Base-by-base conservation (phyloP, 2,797 vertebrate species). In the Melanotaenia boesemani region DNA sequence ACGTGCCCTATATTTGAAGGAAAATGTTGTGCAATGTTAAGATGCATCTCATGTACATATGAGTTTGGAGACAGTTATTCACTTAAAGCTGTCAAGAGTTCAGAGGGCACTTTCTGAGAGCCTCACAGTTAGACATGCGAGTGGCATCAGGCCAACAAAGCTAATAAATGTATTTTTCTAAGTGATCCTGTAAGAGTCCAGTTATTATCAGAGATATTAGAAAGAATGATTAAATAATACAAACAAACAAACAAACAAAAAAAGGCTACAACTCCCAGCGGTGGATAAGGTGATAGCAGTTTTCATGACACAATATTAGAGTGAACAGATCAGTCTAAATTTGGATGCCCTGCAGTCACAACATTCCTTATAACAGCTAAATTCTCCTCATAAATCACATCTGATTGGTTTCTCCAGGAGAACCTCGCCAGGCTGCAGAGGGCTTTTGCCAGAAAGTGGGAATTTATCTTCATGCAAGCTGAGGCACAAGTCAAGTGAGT, bases 381-480 rank as follows among this genome's bases (percentile, higher is more conserved):
- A 1, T 39, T 22, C n/a, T 69, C 28, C 63, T 26, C 34, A 72
- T 30, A 80, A 1, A 5, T 11, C 2, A 0, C 2, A 0, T 15
- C 59, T 75, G 72, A 70, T 73, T 80, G 84, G 67, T 91, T 83
- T 86, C 87, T 91, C 70, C 89, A 99, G 97, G 97, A 99, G 90
- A 99, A 98, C 88, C 94, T 99, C 77, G 97, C 97, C 66, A 94
- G 97, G 84, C 95, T 99, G 76, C 97, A 99, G 93, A 95, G 97
- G 79, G 97, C 97, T 2, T 99, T 99, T 73, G 97, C 97, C 85
- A 95, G 97, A 63, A 99, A 99, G 88, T 99, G 97, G 97, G 97
- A 99, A 87, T 98, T 99, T 83, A 99, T 99, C 94, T 99, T 98
- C 90, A 97, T 98, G 97, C 97, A 99, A 93, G 97, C 97, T 54